These are phyloP conservation scores for Sinelater perroti DNA, from an alignment of 2,888 invertebrate species.

Conservation along the genomic window DNA sequence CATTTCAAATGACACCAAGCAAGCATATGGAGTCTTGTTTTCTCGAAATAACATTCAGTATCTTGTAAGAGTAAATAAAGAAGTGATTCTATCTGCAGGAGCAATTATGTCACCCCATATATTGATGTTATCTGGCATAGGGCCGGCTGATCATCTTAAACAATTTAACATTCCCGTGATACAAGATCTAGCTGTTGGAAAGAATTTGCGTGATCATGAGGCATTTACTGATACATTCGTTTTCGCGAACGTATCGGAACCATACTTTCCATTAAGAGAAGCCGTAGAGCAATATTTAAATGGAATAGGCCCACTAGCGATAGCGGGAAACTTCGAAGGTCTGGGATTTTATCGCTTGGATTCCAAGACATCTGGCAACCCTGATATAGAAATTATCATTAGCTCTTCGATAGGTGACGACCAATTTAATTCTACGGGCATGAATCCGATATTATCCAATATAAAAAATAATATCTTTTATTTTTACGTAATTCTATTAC, in stretches of 20 bases:
- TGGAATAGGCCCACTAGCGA: conserved; percentile 41
- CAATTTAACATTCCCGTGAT: conserved; percentile 42
- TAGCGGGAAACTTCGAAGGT: conserved; percentile 30
- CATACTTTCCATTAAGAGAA: conserved; percentile 17
- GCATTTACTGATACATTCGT: conserved; percentile 41
- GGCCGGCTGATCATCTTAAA: conserved; percentile 45
- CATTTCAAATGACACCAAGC: conserved; percentile 63
- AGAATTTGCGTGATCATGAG: conserved; percentile 46
- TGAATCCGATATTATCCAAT: neutral
- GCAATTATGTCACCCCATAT: conserved; percentile 68
- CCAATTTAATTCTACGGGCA: conserved; percentile 1
- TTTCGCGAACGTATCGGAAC: conserved; percentile 32
- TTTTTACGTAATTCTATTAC: conserved; percentile 43
- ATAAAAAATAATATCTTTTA: conserved; percentile 8
- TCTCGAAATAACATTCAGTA: conserved; percentile 58
- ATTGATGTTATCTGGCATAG: conserved; percentile 50
- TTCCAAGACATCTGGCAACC: conserved; percentile 15
- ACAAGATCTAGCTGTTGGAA: conserved; percentile 45
- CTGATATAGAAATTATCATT: conserved; percentile 38
- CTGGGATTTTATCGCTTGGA: conserved; percentile 27
- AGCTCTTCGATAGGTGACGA: conserved; percentile 21
- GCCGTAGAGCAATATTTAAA: conserved; percentile 40
- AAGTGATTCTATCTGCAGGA: conserved; percentile 79
- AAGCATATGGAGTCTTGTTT: conserved; percentile 67
- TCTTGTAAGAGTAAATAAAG: conserved; percentile 67